Evolutionary conservation across 2,113 vertebrate genomes (phyloP), one percentile per base, ranked within the genome.

Genomic region (Eulemur macaco): DNA sequence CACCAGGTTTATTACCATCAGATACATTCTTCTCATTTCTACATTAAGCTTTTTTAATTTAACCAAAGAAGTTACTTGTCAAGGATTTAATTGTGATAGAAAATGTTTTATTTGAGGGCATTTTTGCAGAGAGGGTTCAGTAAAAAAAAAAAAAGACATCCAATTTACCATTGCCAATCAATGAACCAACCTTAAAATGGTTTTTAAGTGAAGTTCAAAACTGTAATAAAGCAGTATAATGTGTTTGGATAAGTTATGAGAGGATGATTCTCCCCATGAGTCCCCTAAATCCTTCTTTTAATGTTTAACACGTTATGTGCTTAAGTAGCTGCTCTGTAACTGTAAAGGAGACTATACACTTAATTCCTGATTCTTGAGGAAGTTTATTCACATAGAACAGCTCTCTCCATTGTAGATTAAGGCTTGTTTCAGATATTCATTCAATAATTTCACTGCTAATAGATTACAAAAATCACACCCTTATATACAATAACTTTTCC

Each of bases 41-140:
- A 80, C n/a, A 87, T 23, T 37, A 85, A 21, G 31, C 7, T 47
- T 92, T 92, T 90, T 85, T 0, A 34, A 81, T 63, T 91, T 92
- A 81, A 64, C 45, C 31, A 78, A 90, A 8, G 34, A 76, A 81
- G 27, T 39, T 71, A 76, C 2, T 37, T 94, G 18, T 66, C 34
- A 85, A 68, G 88, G 63, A 60, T 56, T 76, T 93, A 64, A 89
- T 8, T 78, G 13, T 78, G 14, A 83, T 95, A 76, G 74, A 91
- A 91, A 69, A 23, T 76, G 15, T 18, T 88, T 88, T 45, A 69
- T 25, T 81, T 89, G 25, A 90, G 0, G 45, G 13, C 4, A 73
- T 86, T 77, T 83, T 56, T 83, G 17, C 37, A 83, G 14, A 69
- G 2, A 78, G 20, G 6, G 2, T 45, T 88, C 10, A 85, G 31